Conservation (phyloP, 1,140 invertebrate genomes). For the Spodoptera litura region DNA sequence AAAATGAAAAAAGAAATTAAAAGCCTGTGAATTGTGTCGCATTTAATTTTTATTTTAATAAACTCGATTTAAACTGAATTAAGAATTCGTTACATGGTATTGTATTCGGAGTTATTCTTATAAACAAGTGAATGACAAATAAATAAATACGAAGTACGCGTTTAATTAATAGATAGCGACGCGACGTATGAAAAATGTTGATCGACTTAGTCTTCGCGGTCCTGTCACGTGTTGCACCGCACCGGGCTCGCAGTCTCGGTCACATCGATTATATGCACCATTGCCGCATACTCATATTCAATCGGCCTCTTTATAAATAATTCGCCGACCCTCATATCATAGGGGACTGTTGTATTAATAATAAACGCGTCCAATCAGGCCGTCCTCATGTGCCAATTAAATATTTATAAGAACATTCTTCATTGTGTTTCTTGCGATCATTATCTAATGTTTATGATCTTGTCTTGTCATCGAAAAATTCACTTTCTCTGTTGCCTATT, state of each 20-base stretch:
- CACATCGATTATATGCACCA: conserved; percentile 75
- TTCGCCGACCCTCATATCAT: conserved; percentile 79
- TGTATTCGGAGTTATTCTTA: too few relatives aligned
- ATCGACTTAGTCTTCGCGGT: conserved; percentile 33
- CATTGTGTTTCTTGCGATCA: conserved; percentile 57
- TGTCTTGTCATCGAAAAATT: conserved; percentile 1
- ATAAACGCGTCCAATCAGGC: conserved; percentile 78
- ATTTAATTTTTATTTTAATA: too few relatives aligned
- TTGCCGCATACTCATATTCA: conserved; percentile 69
- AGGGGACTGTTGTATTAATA: conserved; percentile 76
- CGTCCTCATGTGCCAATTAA: conserved; percentile 76
- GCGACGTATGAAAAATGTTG: neutral
- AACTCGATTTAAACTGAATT: neutral
- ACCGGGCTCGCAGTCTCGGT: conserved; percentile 54
- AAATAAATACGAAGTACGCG: too few relatives aligned
- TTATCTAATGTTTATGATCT: conserved; percentile 54
- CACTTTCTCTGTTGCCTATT: conserved; percentile 15
- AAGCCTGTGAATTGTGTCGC: neutral
- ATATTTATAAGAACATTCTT: conserved; percentile 73
- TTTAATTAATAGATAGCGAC: too few relatives aligned
- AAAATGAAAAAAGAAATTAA: conserved; percentile 47
- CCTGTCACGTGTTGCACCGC: conserved; percentile 53
- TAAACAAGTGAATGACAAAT: too few relatives aligned
- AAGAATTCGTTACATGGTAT: too few relatives aligned
- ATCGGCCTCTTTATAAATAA: conserved; percentile 78